These are phyloP conservation scores for Proterorhinus semilunaris DNA, from an alignment of 2,113 vertebrate genomes.

Conservation along the genomic window DNA sequence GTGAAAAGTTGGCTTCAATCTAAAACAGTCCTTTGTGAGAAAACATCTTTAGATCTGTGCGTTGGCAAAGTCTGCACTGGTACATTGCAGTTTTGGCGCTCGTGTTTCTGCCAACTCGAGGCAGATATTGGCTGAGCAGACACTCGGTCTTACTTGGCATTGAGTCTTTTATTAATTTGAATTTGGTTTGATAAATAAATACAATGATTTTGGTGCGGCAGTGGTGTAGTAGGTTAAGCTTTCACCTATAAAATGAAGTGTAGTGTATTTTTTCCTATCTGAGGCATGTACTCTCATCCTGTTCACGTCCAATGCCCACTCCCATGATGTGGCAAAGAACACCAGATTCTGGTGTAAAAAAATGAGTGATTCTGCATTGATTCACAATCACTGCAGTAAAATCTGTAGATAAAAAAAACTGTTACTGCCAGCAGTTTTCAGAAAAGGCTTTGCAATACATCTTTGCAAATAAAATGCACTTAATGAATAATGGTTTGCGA, in stretches of 20 bases:
- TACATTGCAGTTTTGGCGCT: slow-evolving; percentile 28
- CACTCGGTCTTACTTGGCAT: slow-evolving; percentile 30
- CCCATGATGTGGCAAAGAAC: no score
- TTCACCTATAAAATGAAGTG: no score
- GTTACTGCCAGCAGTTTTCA: background rate
- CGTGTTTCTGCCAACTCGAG: slow-evolving; percentile 33
- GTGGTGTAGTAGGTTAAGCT: no score
- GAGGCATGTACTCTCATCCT: no score
- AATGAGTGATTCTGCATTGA: no score
- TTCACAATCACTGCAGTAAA: no score
- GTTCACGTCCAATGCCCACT: no score
- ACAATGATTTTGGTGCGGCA: background rate
- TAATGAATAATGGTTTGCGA: no score
- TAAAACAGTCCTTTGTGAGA: slow-evolving; percentile 16
- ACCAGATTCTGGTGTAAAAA: no score
- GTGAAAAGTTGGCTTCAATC: slow-evolving; percentile 23
- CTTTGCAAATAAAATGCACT: background rate
- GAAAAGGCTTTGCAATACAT: background rate
- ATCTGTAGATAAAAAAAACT: no score
- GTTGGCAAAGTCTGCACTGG: slow-evolving; percentile 23
- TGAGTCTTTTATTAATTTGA: slow-evolving; percentile 19
- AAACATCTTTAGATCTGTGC: slow-evolving; percentile 6
- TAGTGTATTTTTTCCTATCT: no score
- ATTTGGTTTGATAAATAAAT: slow-evolving; percentile 32
- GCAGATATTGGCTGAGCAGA: slow-evolving; percentile 35